Evolutionary conservation across 2,113 vertebrate genomes (phyloP), one percentile per base, ranked within the genome.

Genomic region (Leptocoma aspasia): DNA sequence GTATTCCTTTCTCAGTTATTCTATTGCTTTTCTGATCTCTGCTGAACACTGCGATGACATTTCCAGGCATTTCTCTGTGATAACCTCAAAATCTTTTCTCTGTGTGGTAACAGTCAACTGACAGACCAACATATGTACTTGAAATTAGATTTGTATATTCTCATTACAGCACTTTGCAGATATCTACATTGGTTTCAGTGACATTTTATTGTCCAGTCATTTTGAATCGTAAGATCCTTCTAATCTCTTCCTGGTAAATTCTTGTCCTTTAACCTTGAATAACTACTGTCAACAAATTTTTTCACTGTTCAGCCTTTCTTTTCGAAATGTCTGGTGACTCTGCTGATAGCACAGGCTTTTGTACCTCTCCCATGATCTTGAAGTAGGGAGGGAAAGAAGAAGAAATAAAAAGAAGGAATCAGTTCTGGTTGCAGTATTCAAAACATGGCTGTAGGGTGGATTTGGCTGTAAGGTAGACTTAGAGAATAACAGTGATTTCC

Each of bases 81-180:
- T 96, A 93, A 92, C 92, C 92, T 93, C 27, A 11, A 78, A 37
- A 92, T 70, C 59, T 93, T 93, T 77, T 90, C 89, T 77, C 60
- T 86, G 13, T 69, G 50, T 73, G 63, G 31, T 50, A 90, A 75
- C 16, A 72, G 49, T 22, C 54, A 77, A 39, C 75, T 91, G n/a
- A 80, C 53, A 89, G 79, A 63, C 54, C 72, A 93, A 54, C 37
- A 70, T 1, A 5, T 66, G 42, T 66, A 61, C 63, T 63, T 77
- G 71, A 81, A 92, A 90, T 95, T 88, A 92, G 60, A 83, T 94
- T 83, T 86, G 31, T 81, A 45, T 93, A 53, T 81, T 86, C 83
- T 92, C 26, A 13, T 86, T 91, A 84, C 35, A 54, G 31, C 57
- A 60, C 28, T 93, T 87, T 64, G 65, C 64, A 86, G 64, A 80